Percentiles rank a stretch among this genome's conserved stretches.
Conservation (phyloP, 2,113 vertebrate species). For the Hoplias malabaricus region DNA sequence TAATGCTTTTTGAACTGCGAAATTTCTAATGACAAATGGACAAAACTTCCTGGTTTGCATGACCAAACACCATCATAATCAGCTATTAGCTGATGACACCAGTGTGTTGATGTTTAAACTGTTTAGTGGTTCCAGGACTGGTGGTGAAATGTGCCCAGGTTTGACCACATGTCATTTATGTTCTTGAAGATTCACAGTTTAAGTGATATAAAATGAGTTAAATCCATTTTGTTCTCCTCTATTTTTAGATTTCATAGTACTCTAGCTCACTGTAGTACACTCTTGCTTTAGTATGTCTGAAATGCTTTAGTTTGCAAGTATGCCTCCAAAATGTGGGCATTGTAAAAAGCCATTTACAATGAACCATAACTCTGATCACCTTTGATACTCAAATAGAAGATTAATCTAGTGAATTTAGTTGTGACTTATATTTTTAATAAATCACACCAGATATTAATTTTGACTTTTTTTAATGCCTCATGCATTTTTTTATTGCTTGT, state of each 20-base stretch:
- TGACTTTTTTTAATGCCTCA: slow-evolving; percentile 11
- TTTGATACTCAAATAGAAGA: neutral
- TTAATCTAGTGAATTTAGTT: neutral
- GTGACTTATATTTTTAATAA: neutral
- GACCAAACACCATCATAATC: slow-evolving; percentile 32
- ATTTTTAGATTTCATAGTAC: neutral
- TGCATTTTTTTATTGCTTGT: neutral
- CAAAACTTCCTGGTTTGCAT: slow-evolving; percentile 12
- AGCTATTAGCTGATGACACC: neutral
- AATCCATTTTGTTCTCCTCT: neutral
- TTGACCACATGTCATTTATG: slow-evolving; percentile 25
- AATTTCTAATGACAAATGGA: slow-evolving; percentile 21
- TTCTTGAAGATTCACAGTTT: slow-evolving; percentile 9
- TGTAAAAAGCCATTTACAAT: neutral
- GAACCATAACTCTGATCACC: neutral
- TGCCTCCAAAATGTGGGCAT: neutral
- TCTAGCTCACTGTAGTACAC: slow-evolving; percentile 11
- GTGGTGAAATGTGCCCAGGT: slow-evolving; percentile 22
- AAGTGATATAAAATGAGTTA: slow-evolving; percentile 1
- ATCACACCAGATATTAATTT: neutral
- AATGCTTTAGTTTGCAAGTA: slow-evolving; percentile 12
- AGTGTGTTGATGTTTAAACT: slow-evolving; percentile 14
- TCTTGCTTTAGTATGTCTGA: slow-evolving; percentile 6
- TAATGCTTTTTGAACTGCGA: slow-evolving; percentile 9
- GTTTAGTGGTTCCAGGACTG: slow-evolving; percentile 22